A percentile compares a stretch with the other conserved stretches of the same genome.
Evolutionary conservation across 2,113 vertebrate genomes (phyloP).

Genomic region (Microtus richardsoni): DNA sequence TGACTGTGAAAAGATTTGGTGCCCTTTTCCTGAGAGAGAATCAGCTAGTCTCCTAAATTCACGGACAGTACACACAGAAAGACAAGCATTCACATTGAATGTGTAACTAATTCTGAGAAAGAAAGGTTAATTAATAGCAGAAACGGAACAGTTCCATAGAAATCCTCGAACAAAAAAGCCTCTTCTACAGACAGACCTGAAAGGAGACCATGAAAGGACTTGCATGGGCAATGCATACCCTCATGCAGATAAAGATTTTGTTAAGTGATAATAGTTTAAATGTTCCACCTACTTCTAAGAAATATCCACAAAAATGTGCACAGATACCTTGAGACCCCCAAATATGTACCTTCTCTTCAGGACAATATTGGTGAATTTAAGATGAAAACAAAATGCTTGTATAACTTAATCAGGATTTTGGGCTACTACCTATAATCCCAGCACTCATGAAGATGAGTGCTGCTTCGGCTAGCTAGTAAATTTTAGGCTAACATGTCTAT

Average conservation of each 20-base stretch:
- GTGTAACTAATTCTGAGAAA: conserved; percentile 39
- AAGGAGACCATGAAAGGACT: not conserved
- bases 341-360: not conserved
- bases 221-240: not conserved
- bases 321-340: not conserved
- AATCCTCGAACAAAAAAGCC: conserved; percentile 57
- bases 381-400: not conserved
- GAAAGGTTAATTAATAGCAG: conserved; percentile 67
- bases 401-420: not conserved
- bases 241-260: not conserved
- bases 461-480: not conserved
- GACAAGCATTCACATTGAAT: not conserved
- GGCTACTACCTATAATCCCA: no score
- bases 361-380: not conserved
- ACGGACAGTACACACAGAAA: conserved; percentile 29
- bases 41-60: not conserved
- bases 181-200: conserved; percentile 14
- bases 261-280: not conserved
- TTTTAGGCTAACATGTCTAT: not conserved
- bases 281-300: conserved; percentile 39
- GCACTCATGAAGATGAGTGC: not conserved
- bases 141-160: conserved; percentile 26
- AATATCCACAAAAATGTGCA: not conserved
- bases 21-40: conserved; percentile 21
- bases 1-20: conserved; percentile 7